Evolutionary conservation across 2,888 invertebrate genomes (phyloP).

Genomic region (Polymixis lichenea): DNA sequence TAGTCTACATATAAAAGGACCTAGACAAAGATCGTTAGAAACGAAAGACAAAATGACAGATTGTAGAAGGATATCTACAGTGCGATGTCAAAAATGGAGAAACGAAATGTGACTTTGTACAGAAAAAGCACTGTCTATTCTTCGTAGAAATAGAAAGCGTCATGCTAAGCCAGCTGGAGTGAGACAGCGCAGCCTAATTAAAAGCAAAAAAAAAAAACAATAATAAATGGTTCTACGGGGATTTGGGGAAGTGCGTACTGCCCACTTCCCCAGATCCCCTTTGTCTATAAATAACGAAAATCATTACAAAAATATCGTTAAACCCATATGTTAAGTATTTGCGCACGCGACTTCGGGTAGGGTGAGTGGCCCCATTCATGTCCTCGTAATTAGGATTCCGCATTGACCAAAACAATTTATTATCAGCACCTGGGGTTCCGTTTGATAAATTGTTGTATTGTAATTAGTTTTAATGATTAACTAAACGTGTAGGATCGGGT

Average conservation of each 20-base stretch:
- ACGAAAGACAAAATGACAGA: no score
- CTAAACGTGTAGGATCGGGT: constrained; percentile 63
- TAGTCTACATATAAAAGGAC: no score
- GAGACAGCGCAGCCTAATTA: neutral
- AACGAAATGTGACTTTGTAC: no score
- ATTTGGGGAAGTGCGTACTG: no score
- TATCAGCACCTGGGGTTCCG: constrained; percentile 75
- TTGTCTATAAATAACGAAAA: constrained; percentile 52
- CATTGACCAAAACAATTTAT: constrained; percentile 78
- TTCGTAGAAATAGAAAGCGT: no score
- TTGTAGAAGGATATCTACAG: no score
- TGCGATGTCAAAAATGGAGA: no score
- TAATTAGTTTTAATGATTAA: constrained; percentile 79
- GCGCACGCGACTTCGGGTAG: constrained; percentile 68
- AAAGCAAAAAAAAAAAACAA: neutral
- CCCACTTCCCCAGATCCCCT: neutral
- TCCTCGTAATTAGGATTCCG: constrained; percentile 75
- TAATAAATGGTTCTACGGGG: constrained; percentile 4
- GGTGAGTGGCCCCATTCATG: constrained; percentile 62
- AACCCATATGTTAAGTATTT: constrained; percentile 70
- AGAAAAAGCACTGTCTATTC: no score
- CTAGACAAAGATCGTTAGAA: no score
- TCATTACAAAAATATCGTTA: constrained; percentile 59
- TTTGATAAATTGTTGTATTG: constrained; percentile 77
- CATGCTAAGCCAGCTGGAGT: no score